Evolutionary conservation across 2,797 vertebrate genomes (phyloP).

Genomic region (Acipenser transmontanus): DNA sequence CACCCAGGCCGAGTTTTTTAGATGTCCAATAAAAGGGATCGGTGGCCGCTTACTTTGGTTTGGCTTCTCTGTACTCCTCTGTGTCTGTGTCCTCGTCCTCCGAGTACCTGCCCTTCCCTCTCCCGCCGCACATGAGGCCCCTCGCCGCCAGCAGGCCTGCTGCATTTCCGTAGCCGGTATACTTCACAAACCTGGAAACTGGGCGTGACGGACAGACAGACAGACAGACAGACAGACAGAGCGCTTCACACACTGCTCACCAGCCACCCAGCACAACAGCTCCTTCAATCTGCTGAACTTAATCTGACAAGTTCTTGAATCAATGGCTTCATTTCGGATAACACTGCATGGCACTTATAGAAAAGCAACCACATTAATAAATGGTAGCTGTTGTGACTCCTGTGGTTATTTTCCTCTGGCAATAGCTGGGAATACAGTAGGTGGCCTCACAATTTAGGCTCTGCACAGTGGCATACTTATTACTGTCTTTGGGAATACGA

Average conservation of each 20-base stretch:
- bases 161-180: constrained; percentile 72
- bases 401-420: too few species aligned
- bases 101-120: constrained; percentile 45
- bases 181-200: constrained; percentile 73
- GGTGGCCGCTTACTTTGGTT: constrained; percentile 61
- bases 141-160: constrained; percentile 63
- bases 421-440: fast-evolving
- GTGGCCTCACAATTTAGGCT: not conserved
- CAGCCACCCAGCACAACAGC: not conserved
- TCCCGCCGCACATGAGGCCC: constrained; percentile 35
- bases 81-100: constrained; percentile 59
- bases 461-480: not conserved
- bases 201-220: constrained; percentile 11
- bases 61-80: constrained; percentile 53
- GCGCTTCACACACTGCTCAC: not conserved
- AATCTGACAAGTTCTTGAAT: not conserved
- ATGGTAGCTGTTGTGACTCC: too few species aligned
- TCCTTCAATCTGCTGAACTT: not conserved
- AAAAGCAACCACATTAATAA: too few species aligned
- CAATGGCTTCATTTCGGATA: not conserved
- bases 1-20: not conserved
- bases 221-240: not conserved
- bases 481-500: not conserved
- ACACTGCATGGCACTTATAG: too few species aligned
- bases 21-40: not conserved